Evolutionary conservation across 2,888 invertebrate genomes (phyloP).

Genomic region (Cordylochernes scorpioides): DNA sequence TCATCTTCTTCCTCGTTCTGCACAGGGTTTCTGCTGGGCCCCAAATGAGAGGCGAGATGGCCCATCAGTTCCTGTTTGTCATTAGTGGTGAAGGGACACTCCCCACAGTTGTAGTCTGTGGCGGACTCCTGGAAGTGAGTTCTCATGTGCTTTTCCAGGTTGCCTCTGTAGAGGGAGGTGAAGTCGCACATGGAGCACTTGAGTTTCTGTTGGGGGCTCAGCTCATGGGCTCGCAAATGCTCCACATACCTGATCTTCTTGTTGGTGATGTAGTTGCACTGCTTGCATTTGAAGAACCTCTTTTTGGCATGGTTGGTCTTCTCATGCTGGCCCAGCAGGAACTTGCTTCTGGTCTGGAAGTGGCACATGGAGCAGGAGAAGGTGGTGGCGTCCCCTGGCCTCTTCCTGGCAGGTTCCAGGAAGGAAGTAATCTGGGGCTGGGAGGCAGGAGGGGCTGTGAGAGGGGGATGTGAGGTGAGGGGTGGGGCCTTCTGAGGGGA

Average conservation of each 20-base stretch:
- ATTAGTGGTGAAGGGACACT: conserved; percentile 11
- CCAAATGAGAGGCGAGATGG: conserved; percentile 12
- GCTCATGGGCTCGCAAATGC: conserved; percentile 36
- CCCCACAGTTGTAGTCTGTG: conserved; percentile 8
- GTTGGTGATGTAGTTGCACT: conserved; percentile 72
- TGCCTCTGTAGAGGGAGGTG: conserved; percentile 66
- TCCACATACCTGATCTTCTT: conserved; percentile 66
- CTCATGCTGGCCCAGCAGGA: conserved; percentile 39
- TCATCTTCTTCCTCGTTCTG: not conserved
- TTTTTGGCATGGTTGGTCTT: conserved; percentile 47
- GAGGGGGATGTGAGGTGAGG: no score
- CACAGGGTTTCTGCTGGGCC: not conserved
- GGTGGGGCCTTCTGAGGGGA: not conserved
- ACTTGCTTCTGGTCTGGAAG: conserved; percentile 36
- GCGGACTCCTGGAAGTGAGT: conserved; percentile 34
- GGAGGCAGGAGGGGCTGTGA: not conserved
- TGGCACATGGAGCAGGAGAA: conserved; percentile 36
- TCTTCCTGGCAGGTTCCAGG: no score
- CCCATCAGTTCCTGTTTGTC: conserved; percentile 10
- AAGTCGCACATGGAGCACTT: conserved; percentile 81
- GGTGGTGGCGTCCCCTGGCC: no score
- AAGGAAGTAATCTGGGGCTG: no score
- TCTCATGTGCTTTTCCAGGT: conserved; percentile 71
- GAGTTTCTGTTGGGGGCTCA: conserved; percentile 82
- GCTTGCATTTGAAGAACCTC: conserved; percentile 54